Evolutionary conservation across 2,113 vertebrate genomes (phyloP).

Genomic region (Sakesphorus luctuosus): DNA sequence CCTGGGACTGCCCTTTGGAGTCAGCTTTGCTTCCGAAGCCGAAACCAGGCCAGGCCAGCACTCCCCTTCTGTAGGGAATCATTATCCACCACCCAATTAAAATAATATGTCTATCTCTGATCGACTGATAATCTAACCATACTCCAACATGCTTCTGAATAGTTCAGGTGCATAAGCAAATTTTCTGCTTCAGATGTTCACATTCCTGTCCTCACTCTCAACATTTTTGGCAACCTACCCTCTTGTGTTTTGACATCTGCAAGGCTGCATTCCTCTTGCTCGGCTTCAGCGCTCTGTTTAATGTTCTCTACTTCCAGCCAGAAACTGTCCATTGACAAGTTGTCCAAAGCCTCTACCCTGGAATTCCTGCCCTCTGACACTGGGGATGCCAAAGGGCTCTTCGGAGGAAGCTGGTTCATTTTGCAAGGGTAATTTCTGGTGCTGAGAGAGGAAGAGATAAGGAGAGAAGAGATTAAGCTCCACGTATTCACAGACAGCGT

Average conservation of each 20-base stretch:
- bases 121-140: not conserved
- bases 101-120: not conserved
- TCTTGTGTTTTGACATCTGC: slow-evolving; percentile 83
- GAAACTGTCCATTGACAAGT: slow-evolving; percentile 85
- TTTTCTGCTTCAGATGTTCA: not conserved
- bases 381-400: slow-evolving; percentile 68
- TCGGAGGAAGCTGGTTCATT: slow-evolving; percentile 80
- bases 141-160: not conserved
- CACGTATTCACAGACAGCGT: accelerated
- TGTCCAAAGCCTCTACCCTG: slow-evolving; percentile 74
- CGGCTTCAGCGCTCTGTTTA: slow-evolving; percentile 75
- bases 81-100: not conserved
- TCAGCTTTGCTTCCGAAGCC: not conserved
- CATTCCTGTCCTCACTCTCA: not conserved
- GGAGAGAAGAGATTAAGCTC: not conserved
- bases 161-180: not conserved
- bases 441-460: slow-evolving; percentile 45
- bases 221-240: slow-evolving; percentile 74
- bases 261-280: slow-evolving; percentile 76
- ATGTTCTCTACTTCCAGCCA: slow-evolving; percentile 90
- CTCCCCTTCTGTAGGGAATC: not conserved
- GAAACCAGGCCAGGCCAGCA: not conserved
- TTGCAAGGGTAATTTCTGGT: slow-evolving; percentile 71
- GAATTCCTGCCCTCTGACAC: slow-evolving; percentile 66
- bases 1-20: not conserved